Conservation (phyloP, 2,888 invertebrate species). For the Nebria brevicollis region DNA sequence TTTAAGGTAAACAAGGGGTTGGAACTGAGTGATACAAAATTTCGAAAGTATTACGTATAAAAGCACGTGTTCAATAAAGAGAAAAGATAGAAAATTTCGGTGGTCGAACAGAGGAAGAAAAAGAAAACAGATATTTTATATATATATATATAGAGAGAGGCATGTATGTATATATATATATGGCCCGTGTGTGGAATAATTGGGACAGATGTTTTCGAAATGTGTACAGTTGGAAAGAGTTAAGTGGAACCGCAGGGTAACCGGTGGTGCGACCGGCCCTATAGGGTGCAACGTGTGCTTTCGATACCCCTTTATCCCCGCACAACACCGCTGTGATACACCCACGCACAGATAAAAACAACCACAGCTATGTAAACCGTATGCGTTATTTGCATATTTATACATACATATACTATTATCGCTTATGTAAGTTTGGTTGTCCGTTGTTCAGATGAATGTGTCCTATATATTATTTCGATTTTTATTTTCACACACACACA, state of each 20-base stretch:
- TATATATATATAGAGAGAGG: not conserved
- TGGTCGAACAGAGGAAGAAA: not conserved
- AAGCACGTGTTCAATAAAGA: not conserved
- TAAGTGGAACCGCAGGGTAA: constrained; percentile 17
- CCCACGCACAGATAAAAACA: constrained; percentile 29
- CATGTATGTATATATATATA: not conserved
- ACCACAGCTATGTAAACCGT: constrained; percentile 15
- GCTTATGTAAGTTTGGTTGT: too few species aligned
- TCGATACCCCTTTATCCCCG: not conserved
- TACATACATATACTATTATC: not conserved
- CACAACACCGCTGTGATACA: constrained; percentile 9
- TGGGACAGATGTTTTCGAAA: constrained; percentile 35
- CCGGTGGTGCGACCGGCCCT: constrained; percentile 7
- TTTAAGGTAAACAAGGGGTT: not conserved
- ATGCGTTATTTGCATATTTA: not conserved
- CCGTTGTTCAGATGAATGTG: not conserved
- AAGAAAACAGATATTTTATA: not conserved
- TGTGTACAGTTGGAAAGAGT: constrained; percentile 37
- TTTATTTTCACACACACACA: not conserved
- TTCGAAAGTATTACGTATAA: constrained; percentile 9
- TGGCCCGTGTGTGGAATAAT: constrained; percentile 29
- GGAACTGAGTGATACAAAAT: not conserved
- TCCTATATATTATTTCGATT: not conserved
- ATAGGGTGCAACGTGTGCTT: constrained; percentile 19
- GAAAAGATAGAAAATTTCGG: constrained; percentile 10